phyloP scores from a whole-genome alignment of 2,113 vertebrate species.

The Rhabdornis inornatus region DNA sequence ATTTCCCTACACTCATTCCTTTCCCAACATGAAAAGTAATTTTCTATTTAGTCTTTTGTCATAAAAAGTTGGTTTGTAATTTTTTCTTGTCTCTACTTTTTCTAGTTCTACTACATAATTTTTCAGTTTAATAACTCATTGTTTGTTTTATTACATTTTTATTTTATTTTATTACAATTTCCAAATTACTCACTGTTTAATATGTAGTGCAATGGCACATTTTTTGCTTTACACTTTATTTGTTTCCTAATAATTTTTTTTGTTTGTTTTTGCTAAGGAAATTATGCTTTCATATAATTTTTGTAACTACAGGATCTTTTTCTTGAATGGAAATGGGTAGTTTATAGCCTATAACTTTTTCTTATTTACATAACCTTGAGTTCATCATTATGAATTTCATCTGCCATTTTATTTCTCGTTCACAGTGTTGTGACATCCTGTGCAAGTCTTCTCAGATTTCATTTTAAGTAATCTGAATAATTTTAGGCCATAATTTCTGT shows the following conservation, averaged over 20 bases:
- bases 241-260: background rate
- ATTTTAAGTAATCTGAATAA: background rate
- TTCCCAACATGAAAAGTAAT: background rate
- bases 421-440: background rate
- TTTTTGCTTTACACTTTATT: background rate
- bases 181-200: background rate
- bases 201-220: background rate
- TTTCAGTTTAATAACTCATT: background rate
- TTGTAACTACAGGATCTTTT: background rate
- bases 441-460: background rate
- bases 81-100: background rate
- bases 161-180: background rate
- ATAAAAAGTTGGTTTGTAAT: background rate
- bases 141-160: background rate
- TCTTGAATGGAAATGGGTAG: background rate
- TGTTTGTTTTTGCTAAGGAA: background rate
- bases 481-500: background rate
- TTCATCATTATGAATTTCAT: background rate
- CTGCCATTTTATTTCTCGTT: background rate
- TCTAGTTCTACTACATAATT: background rate
- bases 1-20: background rate
- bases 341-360: background rate
- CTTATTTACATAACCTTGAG: background rate
- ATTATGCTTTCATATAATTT: background rate
- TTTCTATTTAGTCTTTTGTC: background rate